phyloP scores from a whole-genome alignment of 1,140 invertebrate genomes.

The Glossosoma conforme region DNA sequence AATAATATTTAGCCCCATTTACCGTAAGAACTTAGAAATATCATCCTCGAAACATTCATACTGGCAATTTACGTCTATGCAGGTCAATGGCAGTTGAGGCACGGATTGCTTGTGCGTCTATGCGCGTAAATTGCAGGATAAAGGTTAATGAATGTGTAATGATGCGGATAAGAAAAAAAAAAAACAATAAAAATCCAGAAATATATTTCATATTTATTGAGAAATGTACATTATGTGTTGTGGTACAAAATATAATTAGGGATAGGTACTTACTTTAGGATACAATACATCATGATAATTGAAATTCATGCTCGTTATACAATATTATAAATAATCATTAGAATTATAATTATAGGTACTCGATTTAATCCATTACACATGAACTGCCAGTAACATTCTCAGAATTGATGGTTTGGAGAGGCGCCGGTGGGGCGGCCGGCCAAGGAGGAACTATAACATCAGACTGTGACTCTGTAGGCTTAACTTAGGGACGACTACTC shows the following conservation, averaged over 20 bases:
- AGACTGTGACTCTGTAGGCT: constrained; percentile 28
- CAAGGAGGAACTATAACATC: constrained; percentile 30
- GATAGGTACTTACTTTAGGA: constrained; percentile 31
- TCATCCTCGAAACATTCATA: too few species aligned
- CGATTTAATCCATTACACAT: constrained; percentile 16
- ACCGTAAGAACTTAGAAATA: too few species aligned
- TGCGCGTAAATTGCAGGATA: too few species aligned
- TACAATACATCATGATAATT: constrained; percentile 29
- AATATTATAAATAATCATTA: constrained; percentile 28
- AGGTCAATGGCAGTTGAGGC: too few species aligned
- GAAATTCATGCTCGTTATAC: constrained; percentile 25
- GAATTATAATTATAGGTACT: constrained; percentile 26
- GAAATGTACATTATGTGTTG: constrained; percentile 29
- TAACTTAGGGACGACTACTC: too few species aligned
- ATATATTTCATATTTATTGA: constrained; percentile 30
- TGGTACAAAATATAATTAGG: constrained; percentile 32
- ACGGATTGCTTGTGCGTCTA: too few species aligned
- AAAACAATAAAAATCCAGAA: constrained; percentile 25
- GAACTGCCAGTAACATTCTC: constrained; percentile 14
- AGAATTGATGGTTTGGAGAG: neutral
- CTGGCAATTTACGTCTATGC: too few species aligned
- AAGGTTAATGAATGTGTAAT: too few species aligned
- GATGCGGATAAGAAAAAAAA: neutral
- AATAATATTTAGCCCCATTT: too few species aligned
- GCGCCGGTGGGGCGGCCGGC: neutral